Base-by-base conservation (phyloP, 2,113 vertebrate genomes). In the Diadophis punctatus region DNA sequence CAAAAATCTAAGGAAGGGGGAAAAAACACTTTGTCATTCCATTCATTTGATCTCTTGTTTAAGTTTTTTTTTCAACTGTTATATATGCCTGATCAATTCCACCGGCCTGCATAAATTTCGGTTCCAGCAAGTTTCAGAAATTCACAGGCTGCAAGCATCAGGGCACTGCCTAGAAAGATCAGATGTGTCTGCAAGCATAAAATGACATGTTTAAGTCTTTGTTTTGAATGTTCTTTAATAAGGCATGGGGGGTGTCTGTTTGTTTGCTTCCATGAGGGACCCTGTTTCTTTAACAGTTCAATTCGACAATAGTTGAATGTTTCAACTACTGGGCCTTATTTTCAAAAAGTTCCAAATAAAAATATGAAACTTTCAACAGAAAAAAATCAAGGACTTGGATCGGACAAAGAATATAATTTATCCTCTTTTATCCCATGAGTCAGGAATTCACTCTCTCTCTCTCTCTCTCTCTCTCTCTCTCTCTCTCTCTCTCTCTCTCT, bases 331-430 rank as follows among this genome's bases (percentile, higher is more conserved):
- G 92, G 95, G 96, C 94, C 94, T 91, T 90, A 93, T 93, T 97
- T 94, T 95, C 95, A 90, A 91, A 92, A 97, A 95, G 93, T 88
- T 95, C 95, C 95, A 94, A 95, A 96, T 97, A 93, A 96, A 96
- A 96, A 95, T 89, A 91, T 93, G 95, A 95, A 94, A 94, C 90
- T 91, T 95, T 95, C 95, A 93, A 94, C 88, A 94, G 86, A 88
- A 95, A 95, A 96, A 96, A 95, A 94, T 91, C 94, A 93, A 90
- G 80, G 60, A 95, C 93, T 93, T 91, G 93, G 96, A 84, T 86
- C 94, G 74, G 88, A 91, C 93, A 89, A 63, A 94, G 93, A 97
- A 96, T 93, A 80, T 80, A 39, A 80, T 39, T 80, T 80, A 43
- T 80, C 20, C 3, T 43, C 74, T 22, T 22, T 43, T 52, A 86